phyloP scores from a whole-genome alignment of 1,140 invertebrate species.

The Paraescarpia echinospica region DNA sequence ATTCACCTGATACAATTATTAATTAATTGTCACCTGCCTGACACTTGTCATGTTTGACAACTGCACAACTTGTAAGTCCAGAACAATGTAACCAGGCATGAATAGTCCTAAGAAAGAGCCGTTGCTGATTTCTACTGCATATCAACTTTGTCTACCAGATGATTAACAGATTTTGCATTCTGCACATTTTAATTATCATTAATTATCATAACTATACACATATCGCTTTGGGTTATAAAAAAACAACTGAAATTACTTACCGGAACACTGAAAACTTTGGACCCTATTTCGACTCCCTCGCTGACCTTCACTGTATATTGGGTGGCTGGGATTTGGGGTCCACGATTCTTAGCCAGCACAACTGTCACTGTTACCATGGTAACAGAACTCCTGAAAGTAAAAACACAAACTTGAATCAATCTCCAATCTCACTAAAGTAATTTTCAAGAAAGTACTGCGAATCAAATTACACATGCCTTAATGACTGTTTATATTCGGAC shows the following conservation, averaged over 20 bases:
- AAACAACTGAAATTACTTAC: background rate
- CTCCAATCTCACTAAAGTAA: background rate
- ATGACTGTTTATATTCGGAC: no score
- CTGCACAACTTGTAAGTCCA: background rate
- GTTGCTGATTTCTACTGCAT: background rate
- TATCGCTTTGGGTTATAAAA: background rate
- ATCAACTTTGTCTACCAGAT: background rate
- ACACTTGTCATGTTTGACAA: background rate
- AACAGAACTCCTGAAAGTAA: conserved; percentile 29
- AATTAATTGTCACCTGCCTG: background rate
- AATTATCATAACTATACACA: background rate
- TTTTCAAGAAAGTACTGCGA: background rate
- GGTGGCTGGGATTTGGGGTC: conserved; percentile 35
- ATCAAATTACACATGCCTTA: background rate
- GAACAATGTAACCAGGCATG: background rate
- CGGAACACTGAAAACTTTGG: conserved; percentile 35
- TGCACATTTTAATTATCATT: background rate
- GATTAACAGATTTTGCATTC: no score
- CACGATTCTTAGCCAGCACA: conserved; percentile 34
- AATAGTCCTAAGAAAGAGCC: no score
- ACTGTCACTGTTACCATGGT: conserved; percentile 38
- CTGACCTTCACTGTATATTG: conserved; percentile 41
- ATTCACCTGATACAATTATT: background rate
- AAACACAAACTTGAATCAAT: background rate
- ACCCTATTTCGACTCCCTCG: conserved; percentile 36